Evolutionary conservation across 2,888 invertebrate genomes (phyloP).

Genomic region (Aproaerema taeniolella): DNA sequence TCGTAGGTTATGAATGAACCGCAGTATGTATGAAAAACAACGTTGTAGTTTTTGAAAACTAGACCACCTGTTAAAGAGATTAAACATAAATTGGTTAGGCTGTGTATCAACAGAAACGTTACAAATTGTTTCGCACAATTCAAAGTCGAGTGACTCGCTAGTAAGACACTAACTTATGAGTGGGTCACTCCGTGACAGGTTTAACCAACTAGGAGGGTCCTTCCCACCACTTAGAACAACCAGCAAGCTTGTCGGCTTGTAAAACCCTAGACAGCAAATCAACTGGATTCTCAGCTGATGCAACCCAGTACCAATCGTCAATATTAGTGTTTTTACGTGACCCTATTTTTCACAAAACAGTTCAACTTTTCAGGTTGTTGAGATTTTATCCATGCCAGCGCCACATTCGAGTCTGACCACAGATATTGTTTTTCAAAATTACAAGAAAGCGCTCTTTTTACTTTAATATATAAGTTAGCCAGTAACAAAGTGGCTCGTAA

Average conservation of each 20-base stretch:
- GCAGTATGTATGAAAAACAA: not conserved
- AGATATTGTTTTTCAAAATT: not conserved
- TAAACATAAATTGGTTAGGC: too few relatives aligned
- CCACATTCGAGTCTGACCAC: conserved; percentile 6
- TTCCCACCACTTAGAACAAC: not conserved
- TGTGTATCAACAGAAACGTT: too few relatives aligned
- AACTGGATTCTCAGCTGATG: not conserved
- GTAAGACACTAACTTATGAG: too few relatives aligned
- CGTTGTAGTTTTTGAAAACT: not conserved
- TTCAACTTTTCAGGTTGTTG: not conserved
- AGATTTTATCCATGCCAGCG: not conserved
- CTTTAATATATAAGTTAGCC: not conserved
- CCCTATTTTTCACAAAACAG: conserved; percentile 3
- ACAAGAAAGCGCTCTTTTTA: conserved; percentile 1
- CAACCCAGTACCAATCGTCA: not conserved
- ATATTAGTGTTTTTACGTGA: not conserved
- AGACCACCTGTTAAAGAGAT: not conserved
- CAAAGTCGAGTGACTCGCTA: too few relatives aligned
- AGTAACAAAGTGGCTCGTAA: conserved; percentile 3
- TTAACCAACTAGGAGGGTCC: not conserved
- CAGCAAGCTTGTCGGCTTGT: not conserved
- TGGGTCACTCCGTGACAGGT: not conserved
- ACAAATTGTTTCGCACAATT: too few relatives aligned
- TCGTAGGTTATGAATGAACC: conserved; percentile 1
- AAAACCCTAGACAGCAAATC: not conserved